Evolutionary conservation across 2,888 invertebrate genomes (phyloP), one percentile per base, ranked within the genome.

Genomic region (Dromius quadrimaculatus): DNA sequence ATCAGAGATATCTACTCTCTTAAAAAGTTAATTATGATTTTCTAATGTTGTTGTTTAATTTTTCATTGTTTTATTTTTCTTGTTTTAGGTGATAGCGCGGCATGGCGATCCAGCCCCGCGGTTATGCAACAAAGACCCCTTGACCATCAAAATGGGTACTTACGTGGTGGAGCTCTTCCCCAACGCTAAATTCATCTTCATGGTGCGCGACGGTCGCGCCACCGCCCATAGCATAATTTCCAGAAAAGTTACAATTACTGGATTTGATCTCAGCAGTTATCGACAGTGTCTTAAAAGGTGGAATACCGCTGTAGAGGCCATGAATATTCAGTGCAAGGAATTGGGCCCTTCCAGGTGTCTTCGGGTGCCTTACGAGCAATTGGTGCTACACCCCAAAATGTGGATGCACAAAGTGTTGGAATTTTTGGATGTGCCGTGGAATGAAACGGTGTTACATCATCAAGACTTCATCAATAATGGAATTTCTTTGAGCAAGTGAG

Each of bases 191-290:
- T 99, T 97, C 84, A 87, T 99, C 77, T 94, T 98, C 83, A 97
- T 98, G 97, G 92, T 98, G 77, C 91, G 99, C 74, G 99, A 99
- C 83, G 98, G 98, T 20, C 89, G 99, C 74, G 99, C 98, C 73
- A 97, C 98, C 19, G 98, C 98, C 73, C 98, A 99, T 85, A 98
- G 98, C 74, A 97, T 99, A 81, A 98, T 99, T 80, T 93, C 94
- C 61, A 88, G 98, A 77, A 95, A 97, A 89, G 94, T 93, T 54
- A 90, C 91, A 32, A 94, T 95, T 79, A 92, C 93, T 11, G 98
- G 97, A 47, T 99, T 99, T 85, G 97, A 98, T 85, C 86, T 98
- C 83, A 89, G 89, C 76, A 94, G 92, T 83, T 97, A 95, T 84
- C 89, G 95, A 73, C 95, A 97, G 84, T 98, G 98, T 83, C 86